phyloP scores from a whole-genome alignment of 1,140 invertebrate genomes.

The Condylostylus longicornis region DNA sequence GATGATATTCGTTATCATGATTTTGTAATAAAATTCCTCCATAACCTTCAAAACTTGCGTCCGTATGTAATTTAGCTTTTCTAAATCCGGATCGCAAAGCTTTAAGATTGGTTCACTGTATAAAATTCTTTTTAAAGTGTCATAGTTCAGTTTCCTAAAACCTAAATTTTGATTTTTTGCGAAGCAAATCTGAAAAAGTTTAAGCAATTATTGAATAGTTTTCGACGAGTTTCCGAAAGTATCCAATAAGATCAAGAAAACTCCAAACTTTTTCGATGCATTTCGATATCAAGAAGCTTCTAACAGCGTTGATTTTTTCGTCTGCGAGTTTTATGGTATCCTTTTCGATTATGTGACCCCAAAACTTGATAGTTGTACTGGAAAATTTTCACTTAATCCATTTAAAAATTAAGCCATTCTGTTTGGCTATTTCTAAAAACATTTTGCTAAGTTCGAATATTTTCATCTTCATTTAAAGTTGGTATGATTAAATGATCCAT shows the following conservation, averaged over 20 bases:
- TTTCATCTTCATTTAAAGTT: constrained; percentile 5
- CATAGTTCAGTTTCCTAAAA: not conserved
- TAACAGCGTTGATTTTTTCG: constrained; percentile 19
- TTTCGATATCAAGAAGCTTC: constrained; percentile 16
- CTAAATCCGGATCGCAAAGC: not conserved
- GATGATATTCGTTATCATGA: not conserved
- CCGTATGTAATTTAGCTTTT: constrained; percentile 1
- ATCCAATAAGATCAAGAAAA: constrained; percentile 18
- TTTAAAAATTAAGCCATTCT: constrained; percentile 26
- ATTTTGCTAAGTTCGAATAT: constrained; percentile 9
- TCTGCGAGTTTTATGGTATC: constrained; percentile 11
- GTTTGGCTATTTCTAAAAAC: constrained; percentile 14
- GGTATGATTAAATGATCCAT: too few species aligned
- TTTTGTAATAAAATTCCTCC: not conserved
- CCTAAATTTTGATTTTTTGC: constrained; percentile 2
- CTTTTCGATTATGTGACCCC: constrained; percentile 11
- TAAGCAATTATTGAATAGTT: constrained; percentile 13
- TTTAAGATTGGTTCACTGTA: not conserved
- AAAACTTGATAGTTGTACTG: constrained; percentile 20
- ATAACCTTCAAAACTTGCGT: not conserved
- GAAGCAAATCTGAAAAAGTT: constrained; percentile 10
- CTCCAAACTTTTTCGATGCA: constrained; percentile 13
- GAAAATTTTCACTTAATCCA: constrained; percentile 36
- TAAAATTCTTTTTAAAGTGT: not conserved
- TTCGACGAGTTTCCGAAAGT: constrained; percentile 20